phyloP scores from a whole-genome alignment of 2,797 vertebrate genomes.

The Prionace glauca region DNA sequence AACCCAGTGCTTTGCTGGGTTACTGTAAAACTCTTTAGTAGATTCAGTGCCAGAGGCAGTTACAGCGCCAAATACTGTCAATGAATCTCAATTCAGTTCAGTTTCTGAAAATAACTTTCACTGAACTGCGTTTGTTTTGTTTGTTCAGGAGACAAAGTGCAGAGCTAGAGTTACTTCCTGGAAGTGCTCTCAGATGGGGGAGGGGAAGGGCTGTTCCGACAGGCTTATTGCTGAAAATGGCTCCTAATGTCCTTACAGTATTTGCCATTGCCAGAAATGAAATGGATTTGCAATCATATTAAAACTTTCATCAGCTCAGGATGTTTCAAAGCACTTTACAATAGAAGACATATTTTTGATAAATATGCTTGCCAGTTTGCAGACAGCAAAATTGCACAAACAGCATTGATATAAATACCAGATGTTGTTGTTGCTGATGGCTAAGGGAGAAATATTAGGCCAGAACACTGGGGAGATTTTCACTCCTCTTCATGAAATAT shows the following conservation, averaged over 20 bases:
- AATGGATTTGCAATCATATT: background rate
- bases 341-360: background rate
- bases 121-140: background rate
- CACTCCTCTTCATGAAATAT: background rate
- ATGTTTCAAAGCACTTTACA: background rate
- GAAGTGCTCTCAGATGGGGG: background rate
- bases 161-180: background rate
- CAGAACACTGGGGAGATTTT: background rate
- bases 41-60: background rate
- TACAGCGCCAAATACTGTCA: background rate
- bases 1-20: background rate
- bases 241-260: background rate
- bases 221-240: background rate
- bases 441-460: background rate
- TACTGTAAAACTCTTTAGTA: background rate
- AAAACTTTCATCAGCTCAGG: background rate
- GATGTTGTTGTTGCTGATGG: background rate
- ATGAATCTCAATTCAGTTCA: background rate
- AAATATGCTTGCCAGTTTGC: background rate
- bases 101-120: conserved; percentile 2
- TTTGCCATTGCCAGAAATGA: background rate
- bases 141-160: background rate
- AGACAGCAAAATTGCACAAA: background rate
- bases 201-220: background rate
- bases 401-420: background rate